phyloP scores from a whole-genome alignment of 2,888 invertebrate genomes.

The Elegia similella region DNA sequence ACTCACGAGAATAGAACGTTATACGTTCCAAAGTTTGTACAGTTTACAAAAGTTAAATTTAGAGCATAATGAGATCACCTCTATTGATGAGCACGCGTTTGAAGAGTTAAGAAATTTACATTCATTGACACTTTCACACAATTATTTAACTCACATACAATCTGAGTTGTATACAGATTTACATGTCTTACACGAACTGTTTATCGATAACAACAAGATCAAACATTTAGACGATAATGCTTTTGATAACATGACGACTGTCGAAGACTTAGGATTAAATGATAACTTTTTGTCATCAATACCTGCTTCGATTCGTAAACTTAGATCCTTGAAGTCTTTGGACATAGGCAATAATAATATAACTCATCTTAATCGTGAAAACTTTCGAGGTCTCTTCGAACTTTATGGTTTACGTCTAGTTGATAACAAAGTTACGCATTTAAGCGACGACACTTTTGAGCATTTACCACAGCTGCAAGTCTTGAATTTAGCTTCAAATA shows the following conservation, averaged over 20 bases:
- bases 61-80: constrained; percentile 86
- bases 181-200: constrained; percentile 86
- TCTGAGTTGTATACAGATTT: constrained; percentile 86
- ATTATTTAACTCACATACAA: constrained; percentile 85
- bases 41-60: constrained; percentile 88
- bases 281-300: constrained; percentile 86
- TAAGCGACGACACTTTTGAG: constrained; percentile 88
- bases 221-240: constrained; percentile 85
- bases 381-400: constrained; percentile 87
- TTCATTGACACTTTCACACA: constrained; percentile 87
- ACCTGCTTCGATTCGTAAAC: constrained; percentile 85
- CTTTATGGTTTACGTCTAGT: constrained; percentile 89
- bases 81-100: constrained; percentile 88
- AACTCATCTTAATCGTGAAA: constrained; percentile 85
- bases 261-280: constrained; percentile 88
- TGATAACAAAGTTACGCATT: constrained; percentile 89
- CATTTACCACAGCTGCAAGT: constrained; percentile 88
- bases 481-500: constrained; percentile 90
- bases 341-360: constrained; percentile 92
- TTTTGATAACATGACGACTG: constrained; percentile 88
- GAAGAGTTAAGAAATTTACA: constrained; percentile 87
- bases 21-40: constrained; percentile 87
- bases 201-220: constrained; percentile 88
- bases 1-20: constrained; percentile 85
- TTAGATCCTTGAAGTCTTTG: constrained; percentile 86